phyloP scores from a whole-genome alignment of 1,140 invertebrate genomes.

The Drosophila oshimai region DNA sequence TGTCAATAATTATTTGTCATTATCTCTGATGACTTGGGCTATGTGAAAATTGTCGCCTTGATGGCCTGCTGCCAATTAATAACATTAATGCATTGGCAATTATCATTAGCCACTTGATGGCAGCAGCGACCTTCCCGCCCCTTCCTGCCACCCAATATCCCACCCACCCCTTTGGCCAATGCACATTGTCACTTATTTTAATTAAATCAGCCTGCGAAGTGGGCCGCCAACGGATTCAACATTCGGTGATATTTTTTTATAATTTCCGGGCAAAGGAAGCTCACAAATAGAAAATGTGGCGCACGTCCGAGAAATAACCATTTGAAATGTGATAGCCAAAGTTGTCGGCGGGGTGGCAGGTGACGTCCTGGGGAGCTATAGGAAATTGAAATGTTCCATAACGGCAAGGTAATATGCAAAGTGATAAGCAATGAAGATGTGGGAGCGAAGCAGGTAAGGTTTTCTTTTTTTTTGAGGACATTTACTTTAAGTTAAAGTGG shows the following conservation, averaged over 20 bases:
- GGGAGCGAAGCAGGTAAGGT: neutral
- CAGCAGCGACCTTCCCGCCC: slow-evolving; percentile 1
- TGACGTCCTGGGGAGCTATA: slow-evolving; percentile 25
- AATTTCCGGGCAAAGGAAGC: slow-evolving; percentile 72
- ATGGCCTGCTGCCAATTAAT: slow-evolving; percentile 59
- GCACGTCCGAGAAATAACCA: slow-evolving; percentile 37
- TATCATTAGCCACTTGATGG: slow-evolving; percentile 65
- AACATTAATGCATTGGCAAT: slow-evolving; percentile 77
- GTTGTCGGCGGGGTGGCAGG: slow-evolving; percentile 9
- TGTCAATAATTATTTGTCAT: slow-evolving; percentile 43
- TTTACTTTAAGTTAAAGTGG: neutral
- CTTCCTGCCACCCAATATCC: neutral
- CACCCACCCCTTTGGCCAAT: neutral
- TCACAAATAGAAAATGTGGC: slow-evolving; percentile 52
- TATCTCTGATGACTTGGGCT: slow-evolving; percentile 44
- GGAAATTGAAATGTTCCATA: slow-evolving; percentile 69
- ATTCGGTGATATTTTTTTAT: slow-evolving; percentile 46
- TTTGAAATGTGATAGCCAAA: slow-evolving; percentile 64
- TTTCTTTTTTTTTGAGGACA: neutral
- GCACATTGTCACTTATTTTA: slow-evolving; percentile 72
- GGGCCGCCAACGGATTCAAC: slow-evolving; percentile 11
- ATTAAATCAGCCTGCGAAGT: slow-evolving; percentile 54
- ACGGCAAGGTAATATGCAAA: slow-evolving; percentile 54
- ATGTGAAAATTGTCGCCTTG: slow-evolving; percentile 39
- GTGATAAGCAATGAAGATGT: slow-evolving; percentile 29